A percentile compares a stretch with the other conserved stretches of the same genome.
phyloP scores from a whole-genome alignment of 2,888 invertebrate species.

The Synergus umbraculus region DNA sequence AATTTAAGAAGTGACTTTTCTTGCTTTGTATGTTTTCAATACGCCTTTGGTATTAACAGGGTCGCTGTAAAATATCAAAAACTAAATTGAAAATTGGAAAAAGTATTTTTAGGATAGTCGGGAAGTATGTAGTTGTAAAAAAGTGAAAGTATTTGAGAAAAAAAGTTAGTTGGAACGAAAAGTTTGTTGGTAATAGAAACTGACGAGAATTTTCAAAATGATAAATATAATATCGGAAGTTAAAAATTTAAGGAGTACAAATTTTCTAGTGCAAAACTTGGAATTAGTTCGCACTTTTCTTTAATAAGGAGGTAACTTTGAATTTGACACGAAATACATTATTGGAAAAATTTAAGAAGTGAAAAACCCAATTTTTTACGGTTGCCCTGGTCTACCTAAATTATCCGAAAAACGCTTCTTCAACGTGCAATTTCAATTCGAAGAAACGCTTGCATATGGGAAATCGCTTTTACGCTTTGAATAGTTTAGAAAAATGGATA shows the following conservation, averaged over 20 bases:
- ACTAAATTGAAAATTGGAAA: background rate
- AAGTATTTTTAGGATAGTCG: background rate
- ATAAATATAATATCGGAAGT: background rate
- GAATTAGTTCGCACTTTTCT: too few relatives aligned
- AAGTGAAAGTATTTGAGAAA: background rate
- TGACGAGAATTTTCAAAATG: background rate
- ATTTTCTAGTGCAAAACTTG: background rate
- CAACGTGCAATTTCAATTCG: background rate
- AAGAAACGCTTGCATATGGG: conserved; percentile 7
- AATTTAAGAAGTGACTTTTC: background rate
- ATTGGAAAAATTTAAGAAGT: background rate
- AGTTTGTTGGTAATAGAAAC: conserved; percentile 1
- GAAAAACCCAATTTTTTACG: background rate
- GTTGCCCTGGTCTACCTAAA: background rate
- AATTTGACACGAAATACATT: background rate
- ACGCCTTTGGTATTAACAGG: background rate
- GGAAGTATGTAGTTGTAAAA: background rate
- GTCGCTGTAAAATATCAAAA: background rate
- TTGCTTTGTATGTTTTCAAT: background rate
- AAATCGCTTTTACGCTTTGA: conserved; percentile 16
- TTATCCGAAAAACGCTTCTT: background rate
- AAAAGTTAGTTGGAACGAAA: background rate
- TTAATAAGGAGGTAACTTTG: too few relatives aligned
- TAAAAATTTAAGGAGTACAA: background rate
- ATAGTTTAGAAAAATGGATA: conserved; percentile 12